Evolutionary conservation across 2,888 invertebrate genomes (phyloP).

Genomic region (Tolmerus cingulatus): DNA sequence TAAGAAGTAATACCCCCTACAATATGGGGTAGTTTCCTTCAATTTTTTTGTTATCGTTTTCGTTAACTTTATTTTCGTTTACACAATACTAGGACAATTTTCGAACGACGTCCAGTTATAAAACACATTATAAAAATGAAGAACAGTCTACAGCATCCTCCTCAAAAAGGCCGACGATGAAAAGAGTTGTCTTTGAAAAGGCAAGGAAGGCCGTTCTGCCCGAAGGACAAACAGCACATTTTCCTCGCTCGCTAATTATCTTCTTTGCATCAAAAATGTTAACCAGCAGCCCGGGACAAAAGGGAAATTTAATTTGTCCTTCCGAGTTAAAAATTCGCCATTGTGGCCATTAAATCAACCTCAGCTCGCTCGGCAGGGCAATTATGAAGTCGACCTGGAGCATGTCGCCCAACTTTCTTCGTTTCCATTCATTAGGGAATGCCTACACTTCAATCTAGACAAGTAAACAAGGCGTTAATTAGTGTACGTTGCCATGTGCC

Average conservation of each 20-base stretch:
- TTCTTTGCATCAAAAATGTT: neutral
- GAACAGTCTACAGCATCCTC: neutral
- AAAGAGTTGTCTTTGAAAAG: neutral
- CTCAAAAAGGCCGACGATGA: neutral
- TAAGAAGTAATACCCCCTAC: no score
- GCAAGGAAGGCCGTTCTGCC: neutral
- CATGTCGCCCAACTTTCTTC: constrained; percentile 12
- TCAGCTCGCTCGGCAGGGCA: neutral
- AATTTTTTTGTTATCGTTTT: no score
- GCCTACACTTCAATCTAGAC: constrained; percentile 42
- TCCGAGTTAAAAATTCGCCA: neutral
- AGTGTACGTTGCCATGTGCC: constrained; percentile 24
- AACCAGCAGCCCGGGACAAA: neutral
- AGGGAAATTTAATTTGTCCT: neutral
- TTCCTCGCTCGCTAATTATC: neutral
- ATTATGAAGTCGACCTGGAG: neutral
- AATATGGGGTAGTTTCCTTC: no score
- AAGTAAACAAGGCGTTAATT: constrained; percentile 43
- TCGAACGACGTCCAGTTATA: no score
- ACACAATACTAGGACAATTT: no score
- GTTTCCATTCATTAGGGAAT: constrained; percentile 25
- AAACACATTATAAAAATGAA: neutral
- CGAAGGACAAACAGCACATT: neutral
- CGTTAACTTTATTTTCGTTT: no score
- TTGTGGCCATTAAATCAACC: constrained; percentile 1